A percentile compares a stretch with the other conserved stretches of the same genome.
These are phyloP conservation scores for Polydrusus cervinus DNA, from an alignment of 2,888 invertebrate genomes.

Conservation along the genomic window DNA sequence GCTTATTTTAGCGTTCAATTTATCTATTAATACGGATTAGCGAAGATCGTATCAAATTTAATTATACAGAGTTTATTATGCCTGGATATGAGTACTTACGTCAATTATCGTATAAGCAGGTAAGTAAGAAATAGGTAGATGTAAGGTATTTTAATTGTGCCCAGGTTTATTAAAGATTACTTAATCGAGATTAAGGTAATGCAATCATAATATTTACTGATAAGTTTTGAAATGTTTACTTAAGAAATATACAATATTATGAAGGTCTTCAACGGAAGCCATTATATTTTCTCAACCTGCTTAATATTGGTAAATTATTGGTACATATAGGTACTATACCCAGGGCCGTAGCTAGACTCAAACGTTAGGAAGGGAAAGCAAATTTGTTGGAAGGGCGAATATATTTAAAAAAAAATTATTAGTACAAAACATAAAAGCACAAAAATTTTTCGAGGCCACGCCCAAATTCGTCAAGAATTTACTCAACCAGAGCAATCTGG, in stretches of 20 bases:
- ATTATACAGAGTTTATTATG: slow-evolving; percentile 45
- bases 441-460: too few relatives aligned
- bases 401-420: too few relatives aligned
- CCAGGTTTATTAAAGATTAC: slow-evolving; percentile 11
- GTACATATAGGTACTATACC: too few relatives aligned
- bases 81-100: slow-evolving; percentile 30
- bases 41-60: slow-evolving; percentile 51
- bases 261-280: not conserved
- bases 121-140: slow-evolving; percentile 13
- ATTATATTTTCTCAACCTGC: not conserved
- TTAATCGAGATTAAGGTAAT: slow-evolving; percentile 26
- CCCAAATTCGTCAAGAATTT: too few relatives aligned
- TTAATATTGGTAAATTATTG: not conserved
- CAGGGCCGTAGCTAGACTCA: too few relatives aligned
- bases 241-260: slow-evolving; percentile 1
- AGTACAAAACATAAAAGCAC: too few relatives aligned
- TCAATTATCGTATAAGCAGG: slow-evolving; percentile 38
- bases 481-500: too few relatives aligned
- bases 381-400: too few relatives aligned
- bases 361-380: too few relatives aligned
- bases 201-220: slow-evolving; percentile 16
- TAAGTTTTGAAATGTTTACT: slow-evolving; percentile 18
- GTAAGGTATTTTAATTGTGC: slow-evolving; percentile 26
- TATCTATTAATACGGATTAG: slow-evolving; percentile 52
- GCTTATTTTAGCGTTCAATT: slow-evolving; percentile 41